Base-by-base conservation (phyloP, 2,797 vertebrate genomes). In the Brachyrhaphis roseni region DNA sequence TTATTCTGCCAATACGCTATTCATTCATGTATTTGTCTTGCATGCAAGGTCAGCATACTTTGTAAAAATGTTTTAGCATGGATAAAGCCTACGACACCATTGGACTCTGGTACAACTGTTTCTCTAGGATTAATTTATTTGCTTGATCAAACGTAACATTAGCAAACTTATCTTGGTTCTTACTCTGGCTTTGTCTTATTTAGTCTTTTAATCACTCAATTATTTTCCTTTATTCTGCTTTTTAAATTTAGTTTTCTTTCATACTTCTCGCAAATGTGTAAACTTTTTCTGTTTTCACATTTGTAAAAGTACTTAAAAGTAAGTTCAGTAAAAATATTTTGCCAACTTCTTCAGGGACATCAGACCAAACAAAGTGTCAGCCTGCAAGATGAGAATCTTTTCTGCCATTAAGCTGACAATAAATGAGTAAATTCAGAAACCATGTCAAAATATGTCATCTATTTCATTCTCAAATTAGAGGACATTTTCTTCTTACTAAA, bases 381-480 rank as follows among this genome's bases (percentile, higher is more conserved):
- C 15, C 18, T 31, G 0, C 51, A 20, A 16, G 13, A 80, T 62
- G n/a, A 66, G 5, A 85, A 68, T 23, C 66, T 74, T 73, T 78
- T 73, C 5, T 64, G 13, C 75, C 45, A 43, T 82, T 28, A 41
- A 76, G 77, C 74, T 75, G 49, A 76, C 71, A 45, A 45, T 70
- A 79, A 89, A 90, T 71, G 72, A 75, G 47, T 85, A 84, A 85
- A 79, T 81, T 86, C 82, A 39, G 62, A 66, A 23, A 75, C 45
- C 53, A 77, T 87, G 83, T 87, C 80, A 79, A 53, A 45, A 73
- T 77, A 88, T 80, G 59, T 64, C 76, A 79, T 62, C 66, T 64
- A 83, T 86, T 87, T 94, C 92, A 90, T 92, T 88, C 84, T 86
- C 45, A 84, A 59, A 5, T 74, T 41, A 11, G 5, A 31, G 1